A percentile compares a stretch with the other conserved stretches of the same genome.
Conservation (phyloP, 1,140 invertebrate species). For the Musca vetustissima region DNA sequence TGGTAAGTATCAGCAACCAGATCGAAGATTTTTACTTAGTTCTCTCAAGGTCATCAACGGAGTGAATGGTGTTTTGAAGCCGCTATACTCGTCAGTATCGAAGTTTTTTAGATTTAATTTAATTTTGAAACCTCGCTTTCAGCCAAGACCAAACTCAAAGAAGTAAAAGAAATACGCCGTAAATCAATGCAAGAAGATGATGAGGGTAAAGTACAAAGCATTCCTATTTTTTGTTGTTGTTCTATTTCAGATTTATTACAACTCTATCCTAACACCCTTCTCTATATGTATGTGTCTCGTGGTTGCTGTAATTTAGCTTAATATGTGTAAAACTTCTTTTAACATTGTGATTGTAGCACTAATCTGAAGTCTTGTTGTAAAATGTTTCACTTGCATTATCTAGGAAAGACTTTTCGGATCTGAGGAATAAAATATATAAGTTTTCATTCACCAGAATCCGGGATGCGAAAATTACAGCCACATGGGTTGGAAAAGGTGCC, state of each 20-base stretch:
- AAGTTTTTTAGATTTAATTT: slow-evolving; percentile 34
- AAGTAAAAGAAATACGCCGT: slow-evolving; percentile 48
- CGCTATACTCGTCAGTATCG: slow-evolving; percentile 44
- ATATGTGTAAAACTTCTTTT: neutral
- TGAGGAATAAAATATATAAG: too few relatives aligned
- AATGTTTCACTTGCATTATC: too few relatives aligned
- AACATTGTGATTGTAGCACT: too few relatives aligned
- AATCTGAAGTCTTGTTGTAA: too few relatives aligned
- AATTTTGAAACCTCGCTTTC: slow-evolving; percentile 32
- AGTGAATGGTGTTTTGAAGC: too few relatives aligned
- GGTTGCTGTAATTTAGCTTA: neutral
- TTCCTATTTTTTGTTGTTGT: neutral
- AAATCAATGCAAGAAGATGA: slow-evolving; percentile 51
- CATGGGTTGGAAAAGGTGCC: too few relatives aligned
- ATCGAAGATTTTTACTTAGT: too few relatives aligned
- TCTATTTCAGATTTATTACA: neutral
- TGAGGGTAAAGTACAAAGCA: slow-evolving; percentile 48
- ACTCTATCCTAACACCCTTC: neutral
- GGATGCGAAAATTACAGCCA: too few relatives aligned
- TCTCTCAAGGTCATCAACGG: too few relatives aligned
- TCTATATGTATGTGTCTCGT: neutral
- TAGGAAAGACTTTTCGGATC: too few relatives aligned
- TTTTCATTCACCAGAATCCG: too few relatives aligned
- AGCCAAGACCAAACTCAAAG: slow-evolving; percentile 43
- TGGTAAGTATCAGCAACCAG: slow-evolving; percentile 48